Conservation (phyloP, 2,113 vertebrate genomes). For the Mobula hypostoma region DNA sequence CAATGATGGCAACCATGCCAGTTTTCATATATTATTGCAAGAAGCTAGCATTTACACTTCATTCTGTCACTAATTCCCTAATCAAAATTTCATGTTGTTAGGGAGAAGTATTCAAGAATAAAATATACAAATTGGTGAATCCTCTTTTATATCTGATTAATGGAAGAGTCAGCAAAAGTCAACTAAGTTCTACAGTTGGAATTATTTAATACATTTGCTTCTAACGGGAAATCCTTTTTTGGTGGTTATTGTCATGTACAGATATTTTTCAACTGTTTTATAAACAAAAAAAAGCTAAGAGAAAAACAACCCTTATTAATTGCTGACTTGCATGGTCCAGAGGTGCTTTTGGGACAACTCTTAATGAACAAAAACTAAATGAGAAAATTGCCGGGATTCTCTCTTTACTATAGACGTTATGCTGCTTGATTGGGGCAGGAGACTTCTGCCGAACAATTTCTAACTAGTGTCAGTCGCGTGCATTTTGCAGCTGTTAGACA, state of each 20-base stretch:
- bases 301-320: neutral
- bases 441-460: too few species aligned
- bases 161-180: neutral
- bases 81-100: neutral
- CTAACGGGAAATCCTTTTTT: neutral
- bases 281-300: neutral
- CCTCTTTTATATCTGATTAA: neutral
- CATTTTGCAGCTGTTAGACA: too few species aligned
- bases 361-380: too few species aligned
- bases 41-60: neutral
- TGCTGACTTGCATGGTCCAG: neutral
- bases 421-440: too few species aligned
- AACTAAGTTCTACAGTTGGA: neutral
- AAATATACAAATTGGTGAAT: neutral
- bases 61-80: neutral
- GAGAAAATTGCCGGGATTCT: too few species aligned
- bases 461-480: too few species aligned
- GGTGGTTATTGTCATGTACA: neutral
- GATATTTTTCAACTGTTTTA: neutral
- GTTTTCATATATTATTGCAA: conserved; percentile 2
- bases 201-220: neutral
- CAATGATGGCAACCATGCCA: neutral
- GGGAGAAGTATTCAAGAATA: neutral
- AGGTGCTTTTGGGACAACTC: neutral
- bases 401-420: too few species aligned